phyloP scores from a whole-genome alignment of 1,140 invertebrate species.

The Pogonus chalceus region DNA sequence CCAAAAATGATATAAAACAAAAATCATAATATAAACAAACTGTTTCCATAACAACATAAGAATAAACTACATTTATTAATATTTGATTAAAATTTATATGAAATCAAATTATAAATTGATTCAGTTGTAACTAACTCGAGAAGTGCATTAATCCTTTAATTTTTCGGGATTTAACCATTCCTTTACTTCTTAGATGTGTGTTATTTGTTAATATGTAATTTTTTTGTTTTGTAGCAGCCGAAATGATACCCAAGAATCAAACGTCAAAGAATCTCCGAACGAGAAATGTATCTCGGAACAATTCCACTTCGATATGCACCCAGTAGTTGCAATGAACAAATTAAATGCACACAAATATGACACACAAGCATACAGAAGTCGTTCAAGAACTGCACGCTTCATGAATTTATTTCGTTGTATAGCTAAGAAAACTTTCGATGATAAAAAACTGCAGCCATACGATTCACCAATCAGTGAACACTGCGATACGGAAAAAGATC shows the following conservation, averaged over 20 bases:
- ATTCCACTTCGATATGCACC: neutral
- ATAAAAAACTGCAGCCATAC: constrained; percentile 12
- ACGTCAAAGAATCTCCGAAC: neutral
- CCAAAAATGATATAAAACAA: no score
- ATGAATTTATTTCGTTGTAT: constrained; percentile 15
- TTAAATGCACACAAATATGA: neutral
- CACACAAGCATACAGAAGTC: constrained; percentile 9
- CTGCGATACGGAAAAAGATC: constrained; percentile 9
- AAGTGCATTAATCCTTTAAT: no score
- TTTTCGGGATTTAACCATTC: no score
- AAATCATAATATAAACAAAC: no score
- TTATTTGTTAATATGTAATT: neutral
- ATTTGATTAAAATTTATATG: no score
- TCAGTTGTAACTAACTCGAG: no score
- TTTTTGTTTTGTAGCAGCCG: neutral
- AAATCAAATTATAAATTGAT: no score
- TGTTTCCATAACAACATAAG: no score
- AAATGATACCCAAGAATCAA: neutral
- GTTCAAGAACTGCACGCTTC: constrained; percentile 9
- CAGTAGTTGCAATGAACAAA: neutral
- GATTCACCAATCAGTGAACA: constrained; percentile 13
- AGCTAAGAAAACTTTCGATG: constrained; percentile 16
- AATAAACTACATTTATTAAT: no score
- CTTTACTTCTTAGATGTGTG: no score
- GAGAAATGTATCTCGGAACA: neutral